Base-by-base conservation (phyloP, 2,888 invertebrate species). In the Gryllus longicercus region DNA sequence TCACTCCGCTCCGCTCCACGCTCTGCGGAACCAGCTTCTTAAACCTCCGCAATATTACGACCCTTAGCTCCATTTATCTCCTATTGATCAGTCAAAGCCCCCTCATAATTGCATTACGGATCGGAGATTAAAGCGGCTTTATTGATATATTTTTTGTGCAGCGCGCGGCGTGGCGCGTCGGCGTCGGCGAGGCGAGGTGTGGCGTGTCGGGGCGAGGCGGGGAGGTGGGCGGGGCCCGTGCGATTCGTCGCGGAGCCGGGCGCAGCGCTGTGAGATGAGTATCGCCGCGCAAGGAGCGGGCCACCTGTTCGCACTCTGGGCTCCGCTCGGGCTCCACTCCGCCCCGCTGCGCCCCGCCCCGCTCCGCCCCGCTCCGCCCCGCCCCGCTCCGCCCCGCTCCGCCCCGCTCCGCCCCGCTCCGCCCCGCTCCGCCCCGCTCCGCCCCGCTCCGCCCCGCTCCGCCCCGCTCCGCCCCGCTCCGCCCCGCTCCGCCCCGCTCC, bases 61-160 rank as follows among this genome's bases (percentile, higher is more conserved):
- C 12, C 63, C 63, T 63, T 63, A 63, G 16, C 63, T 14, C 63
- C n/a, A 63, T 63, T 63, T 63, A 63, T 63, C 63, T 63, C 63
- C 16, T n/a, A 63, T 63, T n/a, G 63, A 63, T 63, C 63, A 63
- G 63, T 63, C 63, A 63, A 63, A 63, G 16, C 63, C 63, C 16
- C 14, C 63, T 63, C 63, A 63, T 63, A 63, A 63, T 63, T 63
- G 63, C 63, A 63, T 63, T 63, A 63, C 63, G 63, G 63, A 63
- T 63, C 63, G 63, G 63, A 63, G 63, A 63, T 63, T 63, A 63
- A 63, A 63, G 63, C 63, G 63, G 63, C 16, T 63, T 63, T 63
- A 63, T 63, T 63, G 63, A 63, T 63, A 63, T 63, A 63, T 63
- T 63, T 63, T 63, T 63, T 63, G 63, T 63, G 63, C 16, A 16